Evolutionary conservation across 2,888 invertebrate genomes (phyloP).

Genomic region (Ichneumoninae sp.): DNA sequence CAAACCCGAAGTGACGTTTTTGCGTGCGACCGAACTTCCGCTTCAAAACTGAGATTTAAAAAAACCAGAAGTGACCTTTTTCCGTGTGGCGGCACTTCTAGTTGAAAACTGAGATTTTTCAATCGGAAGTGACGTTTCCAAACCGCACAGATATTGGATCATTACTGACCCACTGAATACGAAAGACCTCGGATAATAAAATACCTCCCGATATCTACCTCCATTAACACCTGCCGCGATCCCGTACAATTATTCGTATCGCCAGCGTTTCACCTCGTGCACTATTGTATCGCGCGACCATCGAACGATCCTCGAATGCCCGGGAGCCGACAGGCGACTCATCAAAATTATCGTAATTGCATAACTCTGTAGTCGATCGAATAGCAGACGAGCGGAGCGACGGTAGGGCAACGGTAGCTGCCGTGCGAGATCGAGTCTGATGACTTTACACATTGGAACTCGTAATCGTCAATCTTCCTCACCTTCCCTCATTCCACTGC

Average conservation of each 20-base stretch:
- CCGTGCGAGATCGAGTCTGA: slow-evolving; percentile 43
- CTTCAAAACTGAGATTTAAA: neutral
- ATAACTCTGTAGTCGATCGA: slow-evolving; percentile 50
- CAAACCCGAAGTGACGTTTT: too few relatives aligned
- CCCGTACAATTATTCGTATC: slow-evolving; percentile 7
- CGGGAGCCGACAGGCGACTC: slow-evolving; percentile 44
- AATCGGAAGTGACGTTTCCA: neutral
- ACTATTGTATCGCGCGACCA: neutral
- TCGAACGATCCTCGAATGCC: slow-evolving; percentile 16
- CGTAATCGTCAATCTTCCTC: slow-evolving; percentile 63
- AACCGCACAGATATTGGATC: neutral
- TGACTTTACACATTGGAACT: slow-evolving; percentile 37
- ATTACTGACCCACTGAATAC: neutral
- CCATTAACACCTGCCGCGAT: neutral
- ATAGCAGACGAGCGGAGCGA: slow-evolving; percentile 8
- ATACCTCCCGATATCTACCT: slow-evolving; percentile 7
- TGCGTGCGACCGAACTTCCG: too few relatives aligned
- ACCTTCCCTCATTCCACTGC: slow-evolving; percentile 37
- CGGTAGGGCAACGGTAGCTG: slow-evolving; percentile 13
- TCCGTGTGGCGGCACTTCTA: neutral
- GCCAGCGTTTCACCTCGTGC: slow-evolving; percentile 6
- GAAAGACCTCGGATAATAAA: neutral
- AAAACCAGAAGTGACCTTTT: neutral
- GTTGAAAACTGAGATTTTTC: neutral
- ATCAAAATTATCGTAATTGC: slow-evolving; percentile 55